Percentiles rank a stretch among this genome's conserved stretches.
phyloP scores from a whole-genome alignment of 2,888 invertebrate species.

The Eretmocerus hayati region DNA sequence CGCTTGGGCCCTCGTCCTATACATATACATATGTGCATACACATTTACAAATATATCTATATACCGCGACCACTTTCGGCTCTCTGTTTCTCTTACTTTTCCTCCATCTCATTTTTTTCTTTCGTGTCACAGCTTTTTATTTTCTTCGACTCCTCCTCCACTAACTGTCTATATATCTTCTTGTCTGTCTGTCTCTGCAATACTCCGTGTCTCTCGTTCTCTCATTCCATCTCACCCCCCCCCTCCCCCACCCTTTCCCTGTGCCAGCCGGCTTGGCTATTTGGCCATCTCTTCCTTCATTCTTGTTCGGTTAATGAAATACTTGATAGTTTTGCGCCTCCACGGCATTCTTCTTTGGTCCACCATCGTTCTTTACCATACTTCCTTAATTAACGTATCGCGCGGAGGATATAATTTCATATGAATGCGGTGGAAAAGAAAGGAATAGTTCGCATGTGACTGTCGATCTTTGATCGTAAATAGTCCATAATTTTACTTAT shows the following conservation, averaged over 20 bases:
- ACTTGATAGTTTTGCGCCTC: constrained; percentile 14
- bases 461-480: too few species aligned
- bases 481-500: too few species aligned
- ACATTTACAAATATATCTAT: too few species aligned
- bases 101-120: constrained; percentile 7
- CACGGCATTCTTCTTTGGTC: background rate
- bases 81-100: constrained; percentile 9
- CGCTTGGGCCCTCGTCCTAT: constrained; percentile 35
- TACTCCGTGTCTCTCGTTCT: too few species aligned
- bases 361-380: background rate
- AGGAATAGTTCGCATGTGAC: too few species aligned
- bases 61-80: too few species aligned
- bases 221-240: too few species aligned
- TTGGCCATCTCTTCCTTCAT: background rate
- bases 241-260: background rate
- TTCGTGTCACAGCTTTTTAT: too few species aligned
- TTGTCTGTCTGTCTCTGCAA: background rate
- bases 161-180: background rate
- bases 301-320: constrained; percentile 9
- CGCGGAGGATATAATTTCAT: too few species aligned
- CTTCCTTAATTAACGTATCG: too few species aligned
- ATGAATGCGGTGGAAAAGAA: too few species aligned
- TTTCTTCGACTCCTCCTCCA: background rate
- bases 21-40: constrained; percentile 7
- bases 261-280: background rate